Evolutionary conservation across 2,888 invertebrate species (phyloP), one percentile per base, ranked within the genome.

Genomic region (Xylota segnis): DNA sequence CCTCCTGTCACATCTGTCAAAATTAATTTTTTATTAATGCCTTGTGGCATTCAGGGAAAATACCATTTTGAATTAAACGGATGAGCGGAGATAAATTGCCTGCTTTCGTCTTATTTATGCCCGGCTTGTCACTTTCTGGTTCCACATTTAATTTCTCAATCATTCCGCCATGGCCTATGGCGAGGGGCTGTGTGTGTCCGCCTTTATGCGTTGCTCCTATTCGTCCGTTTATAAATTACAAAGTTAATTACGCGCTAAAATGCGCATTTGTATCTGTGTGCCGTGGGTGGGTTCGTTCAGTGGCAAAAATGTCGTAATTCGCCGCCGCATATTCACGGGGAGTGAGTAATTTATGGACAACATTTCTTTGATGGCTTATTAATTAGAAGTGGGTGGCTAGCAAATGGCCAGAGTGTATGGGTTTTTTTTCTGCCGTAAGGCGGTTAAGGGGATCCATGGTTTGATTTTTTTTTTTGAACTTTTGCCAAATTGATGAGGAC

Each of bases 51-150:
- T 84, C 75, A 58, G 75, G 58, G 79, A 45, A 79, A 75, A 84
- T 84, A 79, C 75, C 78, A 79, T 79, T 84, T 79, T 79, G 75
- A 84, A 84, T 79, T 79, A 84, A 79, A 84, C 59, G 84, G 79
- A 65, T 79, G 84, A 84, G 79, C 70, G 84, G 75, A 84, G 79
- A 84, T 84, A 84, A 84, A 84, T 84, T 84, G 84, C 79, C 79
- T 84, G 79, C 68, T 84, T 84, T 84, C 75, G 74, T 84, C 84
- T 84, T 79, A 84, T 79, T 79, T 84, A 84, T 84, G 79, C 70
- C 59, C 50, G 68, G 79, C 74, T 56, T 84, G 79, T 84, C 84
- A 84, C 74, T 79, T 75, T 75, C 63, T 70, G 63, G 79, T 37
- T 59, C 52, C 79, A 65, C 79, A 70, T 71, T 66, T 84, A 68